Evolutionary conservation across 2,113 vertebrate genomes (phyloP).

Genomic region (Nothobranchius furzeri): DNA sequence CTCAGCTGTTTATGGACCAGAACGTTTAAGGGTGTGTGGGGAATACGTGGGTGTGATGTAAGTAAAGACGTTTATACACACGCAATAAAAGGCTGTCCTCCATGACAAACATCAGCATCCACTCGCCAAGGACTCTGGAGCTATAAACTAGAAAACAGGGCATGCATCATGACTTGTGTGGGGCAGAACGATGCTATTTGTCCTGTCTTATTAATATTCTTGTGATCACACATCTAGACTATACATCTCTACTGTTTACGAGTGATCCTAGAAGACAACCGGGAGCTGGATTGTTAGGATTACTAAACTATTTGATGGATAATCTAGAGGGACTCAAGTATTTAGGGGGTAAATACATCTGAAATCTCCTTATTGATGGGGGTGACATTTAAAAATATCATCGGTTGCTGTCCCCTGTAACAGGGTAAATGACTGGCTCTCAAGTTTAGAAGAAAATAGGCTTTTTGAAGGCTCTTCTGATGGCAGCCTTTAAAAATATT

Average conservation of each 20-base stretch:
- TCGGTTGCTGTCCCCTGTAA: conserved; percentile 41
- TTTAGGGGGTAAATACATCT: conserved; percentile 51
- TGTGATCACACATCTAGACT: conserved; percentile 10
- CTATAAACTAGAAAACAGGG: conserved; percentile 25
- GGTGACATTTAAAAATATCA: conserved; percentile 37
- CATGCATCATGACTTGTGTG: conserved; percentile 26
- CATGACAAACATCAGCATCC: conserved; percentile 40
- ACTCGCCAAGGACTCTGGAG: background rate
- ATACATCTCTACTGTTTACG: background rate
- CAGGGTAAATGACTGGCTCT: conserved; percentile 44
- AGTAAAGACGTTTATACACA: conserved; percentile 11
- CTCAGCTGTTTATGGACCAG: conserved; percentile 1
- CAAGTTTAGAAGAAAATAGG: background rate
- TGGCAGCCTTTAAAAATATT: too few relatives aligned
- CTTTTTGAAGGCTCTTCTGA: too few relatives aligned
- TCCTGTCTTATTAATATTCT: conserved; percentile 20
- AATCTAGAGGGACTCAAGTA: conserved; percentile 28
- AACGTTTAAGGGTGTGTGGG: background rate
- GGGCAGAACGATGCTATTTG: background rate
- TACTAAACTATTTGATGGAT: conserved; percentile 30
- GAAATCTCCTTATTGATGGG: conserved; percentile 31
- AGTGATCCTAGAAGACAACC: background rate
- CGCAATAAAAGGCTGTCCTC: conserved; percentile 1
- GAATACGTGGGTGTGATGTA: background rate
- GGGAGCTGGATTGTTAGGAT: too few relatives aligned